These are phyloP conservation scores for Sminthurides aquaticus DNA, from an alignment of 2,888 invertebrate genomes.

Conservation along the genomic window DNA sequence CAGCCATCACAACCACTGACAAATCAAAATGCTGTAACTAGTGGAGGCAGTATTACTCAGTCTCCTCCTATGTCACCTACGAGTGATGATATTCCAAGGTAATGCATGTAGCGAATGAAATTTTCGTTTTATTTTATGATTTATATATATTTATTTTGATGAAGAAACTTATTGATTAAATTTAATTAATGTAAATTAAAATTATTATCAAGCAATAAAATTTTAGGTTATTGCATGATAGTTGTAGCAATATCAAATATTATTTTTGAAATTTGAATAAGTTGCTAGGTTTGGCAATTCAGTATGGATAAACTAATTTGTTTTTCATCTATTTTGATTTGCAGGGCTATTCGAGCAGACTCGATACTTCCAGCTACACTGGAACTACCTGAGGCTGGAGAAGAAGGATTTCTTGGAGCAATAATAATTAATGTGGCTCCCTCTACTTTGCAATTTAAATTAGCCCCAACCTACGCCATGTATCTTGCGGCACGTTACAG, in stretches of 20 bases:
- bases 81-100: slow-evolving; percentile 39
- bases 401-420: slow-evolving; percentile 81
- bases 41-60: slow-evolving; percentile 20
- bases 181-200: too few relatives aligned
- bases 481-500: slow-evolving; percentile 77
- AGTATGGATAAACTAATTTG: not conserved
- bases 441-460: slow-evolving; percentile 74
- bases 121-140: too few relatives aligned
- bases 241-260: too few relatives aligned
- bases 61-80: slow-evolving; percentile 40
- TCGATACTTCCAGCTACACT: slow-evolving; percentile 73
- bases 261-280: too few relatives aligned
- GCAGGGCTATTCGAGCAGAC: slow-evolving; percentile 37
- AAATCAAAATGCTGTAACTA: not conserved
- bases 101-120: slow-evolving; percentile 14
- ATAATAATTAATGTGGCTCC: slow-evolving; percentile 83
- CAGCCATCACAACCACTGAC: not conserved
- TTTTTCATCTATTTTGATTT: slow-evolving; percentile 9
- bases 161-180: too few relatives aligned
- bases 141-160: too few relatives aligned
- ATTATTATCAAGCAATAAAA: too few relatives aligned
- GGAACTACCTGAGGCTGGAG: slow-evolving; percentile 90
- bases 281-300: too few relatives aligned
- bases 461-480: slow-evolving; percentile 93
- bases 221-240: too few relatives aligned